A percentile compares a stretch with the other conserved stretches of the same genome.
phyloP scores from a whole-genome alignment of 2,888 invertebrate species.

The Drosophila pegasa region DNA sequence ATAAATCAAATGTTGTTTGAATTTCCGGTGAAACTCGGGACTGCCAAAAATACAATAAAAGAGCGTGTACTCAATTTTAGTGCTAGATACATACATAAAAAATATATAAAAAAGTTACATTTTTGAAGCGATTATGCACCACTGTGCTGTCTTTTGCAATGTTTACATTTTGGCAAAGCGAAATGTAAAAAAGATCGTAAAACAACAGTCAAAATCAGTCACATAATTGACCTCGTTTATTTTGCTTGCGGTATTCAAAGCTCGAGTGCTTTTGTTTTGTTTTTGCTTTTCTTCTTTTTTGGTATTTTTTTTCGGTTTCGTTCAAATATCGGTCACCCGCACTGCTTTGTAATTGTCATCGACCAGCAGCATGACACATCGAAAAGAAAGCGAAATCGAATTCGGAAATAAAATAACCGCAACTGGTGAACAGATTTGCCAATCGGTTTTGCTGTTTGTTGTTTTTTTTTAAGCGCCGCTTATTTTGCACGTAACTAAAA shows the following conservation, averaged over 20 bases:
- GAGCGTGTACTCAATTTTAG: conserved; percentile 22
- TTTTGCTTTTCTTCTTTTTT: conserved; percentile 23
- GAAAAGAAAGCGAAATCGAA: conserved; percentile 54
- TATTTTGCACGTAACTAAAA: conserved; percentile 40
- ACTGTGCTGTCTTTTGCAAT: conserved; percentile 49
- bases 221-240: conserved; percentile 71
- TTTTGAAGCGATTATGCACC: conserved; percentile 9
- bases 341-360: conserved; percentile 62
- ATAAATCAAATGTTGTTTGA: conserved; percentile 73
- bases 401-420: conserved; percentile 53
- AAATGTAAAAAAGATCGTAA: conserved; percentile 22
- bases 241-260: conserved; percentile 42
- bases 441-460: conserved; percentile 11
- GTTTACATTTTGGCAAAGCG: conserved; percentile 46
- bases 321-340: conserved; percentile 55
- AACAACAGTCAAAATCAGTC: conserved; percentile 43
- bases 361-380: conserved; percentile 58
- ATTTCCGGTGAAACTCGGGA: conserved; percentile 71
- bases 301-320: conserved; percentile 1
- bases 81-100: neutral
- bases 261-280: conserved; percentile 29
- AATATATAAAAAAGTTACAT: neutral
- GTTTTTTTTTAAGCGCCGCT: conserved; percentile 19
- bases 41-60: conserved; percentile 22
- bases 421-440: conserved; percentile 24